Evolutionary conservation across 2,113 vertebrate species (phyloP).

Genomic region (Phainopepla nitens): DNA sequence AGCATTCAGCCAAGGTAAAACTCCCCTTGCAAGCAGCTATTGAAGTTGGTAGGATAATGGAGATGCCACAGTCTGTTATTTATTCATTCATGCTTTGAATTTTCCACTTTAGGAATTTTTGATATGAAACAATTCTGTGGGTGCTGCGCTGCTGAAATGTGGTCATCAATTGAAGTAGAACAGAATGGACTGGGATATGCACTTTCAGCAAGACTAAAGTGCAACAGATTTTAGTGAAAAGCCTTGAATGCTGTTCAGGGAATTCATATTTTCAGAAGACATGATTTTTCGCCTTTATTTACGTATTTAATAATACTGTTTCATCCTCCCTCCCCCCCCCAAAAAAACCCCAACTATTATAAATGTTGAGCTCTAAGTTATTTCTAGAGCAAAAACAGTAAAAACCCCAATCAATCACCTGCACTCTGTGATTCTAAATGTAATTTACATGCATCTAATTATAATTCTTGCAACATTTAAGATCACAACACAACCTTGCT

Average conservation of each 20-base stretch:
- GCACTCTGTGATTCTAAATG: neutral
- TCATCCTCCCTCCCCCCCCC: accelerated
- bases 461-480: neutral
- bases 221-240: neutral
- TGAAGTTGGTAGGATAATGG: neutral
- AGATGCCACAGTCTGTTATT: neutral
- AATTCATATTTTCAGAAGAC: neutral
- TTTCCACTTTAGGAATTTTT: neutral
- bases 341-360: neutral
- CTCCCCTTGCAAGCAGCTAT: neutral
- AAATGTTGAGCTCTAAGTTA: neutral
- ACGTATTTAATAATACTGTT: neutral
- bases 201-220: neutral
- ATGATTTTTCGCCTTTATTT: neutral
- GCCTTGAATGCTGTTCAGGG: neutral
- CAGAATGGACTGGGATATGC: neutral
- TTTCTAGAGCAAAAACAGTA: neutral
- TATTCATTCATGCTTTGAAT: neutral
- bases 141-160: neutral
- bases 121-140: neutral
- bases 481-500: too few relatives aligned
- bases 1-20: neutral
- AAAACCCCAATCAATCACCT: neutral
- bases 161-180: neutral
- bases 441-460: neutral